Evolutionary conservation across 2,113 vertebrate species (phyloP), one percentile per base, ranked within the genome.

Genomic region (Odocoileus hemionus): DNA sequence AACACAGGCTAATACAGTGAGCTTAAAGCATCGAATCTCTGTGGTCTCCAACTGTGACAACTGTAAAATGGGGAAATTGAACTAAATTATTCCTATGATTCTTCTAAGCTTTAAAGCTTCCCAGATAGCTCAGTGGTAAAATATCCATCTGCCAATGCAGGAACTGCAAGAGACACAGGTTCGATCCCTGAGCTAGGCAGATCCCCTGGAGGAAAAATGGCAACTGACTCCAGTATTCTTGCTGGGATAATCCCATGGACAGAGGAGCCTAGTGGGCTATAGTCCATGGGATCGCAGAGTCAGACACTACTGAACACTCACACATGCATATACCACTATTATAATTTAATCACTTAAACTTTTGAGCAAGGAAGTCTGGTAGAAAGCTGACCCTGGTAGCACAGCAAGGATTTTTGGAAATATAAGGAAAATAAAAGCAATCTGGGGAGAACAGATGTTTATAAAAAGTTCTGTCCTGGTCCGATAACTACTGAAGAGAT

Each of bases 401-500:
- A 47, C 12, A 92, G n/a, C 43, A 4, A 88, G 36, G 39, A 92
- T 43, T 92, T 88, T 33, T 61, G 33, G 23, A 74, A 91, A 3
- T 28, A 88, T 26, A 54, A 88, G 52, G 21, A 64, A 95, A 97
- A 88, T 76, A 92, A 64, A 94, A 79, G 39, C 28, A 70, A 93
- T 60, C 89, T 88, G 14, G 23, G 57, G 17, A 76, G 52, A 92
- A 70, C 50, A 94, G n/a, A 78, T 23, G 50, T 47, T 64, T 86
- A 58, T 57, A 67, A 67, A 89, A 89, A 50, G 23, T 15, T 15
- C 70, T 86, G 45, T 33, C 12, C n/a, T 94, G 12, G 9, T 76
- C 39, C 17, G 91, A 76, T 50, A 95, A 36, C 33, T 30, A 60
- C 12, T 28, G 11, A 10, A 90, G 7, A n/a, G 58, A 36, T 76